Percentiles rank a stretch among this genome's conserved stretches.
Conservation (phyloP, 2,113 vertebrate genomes). For the Meriones unguiculatus region DNA sequence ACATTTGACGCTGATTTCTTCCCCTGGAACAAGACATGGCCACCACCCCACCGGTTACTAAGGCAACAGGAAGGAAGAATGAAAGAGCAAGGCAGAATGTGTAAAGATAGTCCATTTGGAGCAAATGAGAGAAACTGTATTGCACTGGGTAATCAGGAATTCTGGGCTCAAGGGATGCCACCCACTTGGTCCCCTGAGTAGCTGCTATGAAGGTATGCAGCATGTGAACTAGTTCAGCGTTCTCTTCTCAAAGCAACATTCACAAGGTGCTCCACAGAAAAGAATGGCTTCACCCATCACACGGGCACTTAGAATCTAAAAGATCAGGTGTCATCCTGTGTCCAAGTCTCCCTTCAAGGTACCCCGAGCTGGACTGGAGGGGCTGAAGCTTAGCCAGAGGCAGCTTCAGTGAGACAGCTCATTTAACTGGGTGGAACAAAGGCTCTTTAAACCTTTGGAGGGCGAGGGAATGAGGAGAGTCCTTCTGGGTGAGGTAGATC, state of each 20-base stretch:
- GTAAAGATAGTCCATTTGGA: neutral
- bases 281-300: slow-evolving; percentile 26
- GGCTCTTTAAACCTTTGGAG: no score
- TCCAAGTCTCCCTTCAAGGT: no score
- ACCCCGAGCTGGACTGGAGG: no score
- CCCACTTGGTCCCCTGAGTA: neutral
- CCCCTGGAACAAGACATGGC: neutral
- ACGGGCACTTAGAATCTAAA: slow-evolving; percentile 39
- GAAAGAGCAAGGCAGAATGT: neutral
- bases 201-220: neutral
- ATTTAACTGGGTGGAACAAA: no score
- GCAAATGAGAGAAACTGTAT: neutral
- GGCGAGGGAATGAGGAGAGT: no score
- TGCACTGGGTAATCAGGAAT: neutral
- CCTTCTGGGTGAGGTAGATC: no score
- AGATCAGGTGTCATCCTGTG: neutral
- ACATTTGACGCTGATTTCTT: neutral
- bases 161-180: neutral
- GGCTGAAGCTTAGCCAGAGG: no score
- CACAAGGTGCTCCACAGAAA: neutral
- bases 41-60: neutral
- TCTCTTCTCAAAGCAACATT: slow-evolving; percentile 52
- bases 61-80: neutral
- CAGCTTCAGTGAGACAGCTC: no score
- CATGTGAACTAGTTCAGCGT: neutral